Evolutionary conservation across 2,888 invertebrate genomes (phyloP).

Genomic region (Mamestra brassicae): DNA sequence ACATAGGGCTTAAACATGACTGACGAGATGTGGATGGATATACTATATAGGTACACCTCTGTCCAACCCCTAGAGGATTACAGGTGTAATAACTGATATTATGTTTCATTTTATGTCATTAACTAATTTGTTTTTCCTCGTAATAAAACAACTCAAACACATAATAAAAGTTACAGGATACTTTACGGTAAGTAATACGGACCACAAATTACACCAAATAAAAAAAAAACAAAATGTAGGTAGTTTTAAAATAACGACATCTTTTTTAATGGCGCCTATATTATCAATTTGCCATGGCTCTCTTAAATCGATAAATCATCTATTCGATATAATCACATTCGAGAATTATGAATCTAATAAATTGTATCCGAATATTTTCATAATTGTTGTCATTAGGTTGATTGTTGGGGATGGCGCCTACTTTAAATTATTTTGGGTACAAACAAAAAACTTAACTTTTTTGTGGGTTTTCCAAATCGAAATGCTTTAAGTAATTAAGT

Average conservation of each 20-base stretch:
- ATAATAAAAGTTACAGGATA: no score
- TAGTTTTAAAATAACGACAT: not conserved
- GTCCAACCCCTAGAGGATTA: not conserved
- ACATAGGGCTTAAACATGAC: no score
- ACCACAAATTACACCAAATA: not conserved
- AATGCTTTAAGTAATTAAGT: not conserved
- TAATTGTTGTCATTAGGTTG: slow-evolving; percentile 29
- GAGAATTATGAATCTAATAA: slow-evolving; percentile 18
- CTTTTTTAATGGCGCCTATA: not conserved
- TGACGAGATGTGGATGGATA: no score
- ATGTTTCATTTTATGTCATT: not conserved
- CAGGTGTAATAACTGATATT: not conserved
- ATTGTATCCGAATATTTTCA: slow-evolving; percentile 16
- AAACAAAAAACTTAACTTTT: not conserved
- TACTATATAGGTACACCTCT: not conserved
- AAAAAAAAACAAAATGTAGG: not conserved
- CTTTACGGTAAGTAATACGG: not conserved
- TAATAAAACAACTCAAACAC: not conserved
- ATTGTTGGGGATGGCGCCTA: slow-evolving; percentile 16
- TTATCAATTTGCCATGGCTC: slow-evolving; percentile 31
- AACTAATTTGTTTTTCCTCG: not conserved
- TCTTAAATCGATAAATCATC: slow-evolving; percentile 42
- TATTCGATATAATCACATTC: slow-evolving; percentile 37
- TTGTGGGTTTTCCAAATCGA: not conserved
- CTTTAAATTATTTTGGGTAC: slow-evolving; percentile 1